These are phyloP conservation scores for Dromaius novaehollandiae DNA, from an alignment of 2,113 vertebrate species.

Conservation along the genomic window DNA sequence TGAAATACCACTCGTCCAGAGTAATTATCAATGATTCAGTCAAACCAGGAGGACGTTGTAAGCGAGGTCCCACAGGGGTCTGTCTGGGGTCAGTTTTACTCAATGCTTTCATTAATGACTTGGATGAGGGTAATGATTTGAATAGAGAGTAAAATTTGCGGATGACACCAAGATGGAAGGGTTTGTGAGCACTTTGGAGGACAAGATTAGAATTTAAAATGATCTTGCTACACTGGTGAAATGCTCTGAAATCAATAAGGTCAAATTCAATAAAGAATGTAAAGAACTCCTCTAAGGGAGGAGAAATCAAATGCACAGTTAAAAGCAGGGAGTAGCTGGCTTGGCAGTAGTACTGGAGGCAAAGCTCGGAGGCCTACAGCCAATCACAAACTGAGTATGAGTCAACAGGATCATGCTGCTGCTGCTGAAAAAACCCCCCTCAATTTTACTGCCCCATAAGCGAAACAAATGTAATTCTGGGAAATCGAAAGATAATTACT, in stretches of 20 bases:
- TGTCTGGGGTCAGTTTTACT: slow-evolving; percentile 39
- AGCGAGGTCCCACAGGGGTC: slow-evolving; percentile 33
- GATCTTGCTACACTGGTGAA: neutral
- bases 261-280: slow-evolving; percentile 47
- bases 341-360: neutral
- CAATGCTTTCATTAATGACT: slow-evolving; percentile 44
- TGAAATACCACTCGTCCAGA: slow-evolving; percentile 37
- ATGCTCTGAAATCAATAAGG: slow-evolving; percentile 39
- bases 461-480: neutral
- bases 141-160: slow-evolving; percentile 31
- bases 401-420: neutral
- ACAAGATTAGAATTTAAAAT: slow-evolving; percentile 54
- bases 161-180: slow-evolving; percentile 35
- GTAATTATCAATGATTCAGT: slow-evolving; percentile 53
- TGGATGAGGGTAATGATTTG: slow-evolving; percentile 21
- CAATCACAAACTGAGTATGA: neutral
- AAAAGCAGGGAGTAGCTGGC: neutral
- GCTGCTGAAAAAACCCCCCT: neutral
- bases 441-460: neutral
- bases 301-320: slow-evolving; percentile 3
- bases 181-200: neutral
- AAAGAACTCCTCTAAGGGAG: neutral
- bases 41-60: neutral
- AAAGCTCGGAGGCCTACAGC: neutral
- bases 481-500: neutral